Evolutionary conservation across 1,140 invertebrate species (phyloP), one percentile per base, ranked within the genome.

Genomic region (Plodia interpunctella): DNA sequence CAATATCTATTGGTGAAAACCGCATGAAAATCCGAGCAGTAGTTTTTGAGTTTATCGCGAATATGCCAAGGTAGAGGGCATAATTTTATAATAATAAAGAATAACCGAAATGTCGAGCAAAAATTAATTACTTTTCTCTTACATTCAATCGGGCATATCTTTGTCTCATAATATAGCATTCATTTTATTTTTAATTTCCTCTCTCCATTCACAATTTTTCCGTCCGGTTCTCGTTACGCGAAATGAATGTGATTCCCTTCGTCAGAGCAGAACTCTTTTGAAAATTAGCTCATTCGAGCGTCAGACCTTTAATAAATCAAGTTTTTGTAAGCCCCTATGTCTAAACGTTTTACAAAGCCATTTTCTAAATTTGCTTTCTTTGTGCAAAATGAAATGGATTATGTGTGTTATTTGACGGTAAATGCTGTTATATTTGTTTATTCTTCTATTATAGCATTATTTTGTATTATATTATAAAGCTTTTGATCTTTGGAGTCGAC

Each of bases 121-220:
- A 6, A 13, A 44, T 44, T 44, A 44, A 15, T 44, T 44, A 44
- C 1, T 44, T 5, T 44, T 17, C 15, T n/a, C 13, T 44, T 17
- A 44, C 3, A 44, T 15, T 44, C 38, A 44, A 44, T 44, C n/a
- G n/a, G 13, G 3, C 38, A 44, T 17, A 44, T 44, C 38, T 35
- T 35, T 44, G 38, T 44, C 38, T 44, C 38, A 9, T 35, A 35
- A 44, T 15, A 6, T 5, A 1, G 58, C 67, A 67, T 66, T 60
- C 61, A 66, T 72, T n/a, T 69, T 64, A 62, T 65, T 72, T 69
- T 68, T 66, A 68, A 68, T 70, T 66, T 55, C 65, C 30, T 49
- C 56, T 54, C 54, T 60, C n/a, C 57, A 66, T 62, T 70, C 63
- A 70, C 57, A 63, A 57, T 60, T 50, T 57, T 57, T 56, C 51